Conservation (phyloP, 2,113 vertebrate genomes). For the Festucalex cinctus region DNA sequence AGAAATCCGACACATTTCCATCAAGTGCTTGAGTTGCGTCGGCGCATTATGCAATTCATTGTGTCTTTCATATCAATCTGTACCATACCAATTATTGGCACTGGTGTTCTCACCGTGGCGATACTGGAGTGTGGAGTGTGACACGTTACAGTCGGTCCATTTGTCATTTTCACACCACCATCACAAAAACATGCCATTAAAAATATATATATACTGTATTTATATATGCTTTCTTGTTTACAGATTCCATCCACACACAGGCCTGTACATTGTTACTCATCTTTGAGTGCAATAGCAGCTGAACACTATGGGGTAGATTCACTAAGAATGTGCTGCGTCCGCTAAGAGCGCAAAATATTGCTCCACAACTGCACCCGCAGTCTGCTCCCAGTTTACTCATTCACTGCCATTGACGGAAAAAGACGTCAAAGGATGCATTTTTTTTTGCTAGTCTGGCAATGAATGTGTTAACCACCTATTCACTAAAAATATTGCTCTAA, state of each 20-base stretch:
- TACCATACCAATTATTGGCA: not conserved
- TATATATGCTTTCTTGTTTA: not conserved
- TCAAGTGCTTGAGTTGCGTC: not conserved
- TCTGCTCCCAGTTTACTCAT: no score
- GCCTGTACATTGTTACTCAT: not conserved
- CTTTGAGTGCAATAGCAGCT: not conserved
- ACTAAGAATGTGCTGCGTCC: no score
- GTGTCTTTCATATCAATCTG: not conserved
- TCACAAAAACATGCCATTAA: not conserved
- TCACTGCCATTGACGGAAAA: no score
- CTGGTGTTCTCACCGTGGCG: not conserved
- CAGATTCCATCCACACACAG: not conserved
- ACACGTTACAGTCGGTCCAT: not conserved
- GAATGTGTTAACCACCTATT: no score
- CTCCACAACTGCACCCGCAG: no score
- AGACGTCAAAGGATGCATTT: no score
- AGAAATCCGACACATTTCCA: not conserved
- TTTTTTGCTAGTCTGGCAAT: no score
- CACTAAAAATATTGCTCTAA: no score
- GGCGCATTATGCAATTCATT: not conserved
- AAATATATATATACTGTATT: not conserved
- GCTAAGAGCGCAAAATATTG: no score
- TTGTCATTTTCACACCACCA: not conserved
- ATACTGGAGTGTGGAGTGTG: not conserved
- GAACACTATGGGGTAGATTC: no score